Conservation (phyloP, 2,888 invertebrate genomes). For the Nebria brevicollis region DNA sequence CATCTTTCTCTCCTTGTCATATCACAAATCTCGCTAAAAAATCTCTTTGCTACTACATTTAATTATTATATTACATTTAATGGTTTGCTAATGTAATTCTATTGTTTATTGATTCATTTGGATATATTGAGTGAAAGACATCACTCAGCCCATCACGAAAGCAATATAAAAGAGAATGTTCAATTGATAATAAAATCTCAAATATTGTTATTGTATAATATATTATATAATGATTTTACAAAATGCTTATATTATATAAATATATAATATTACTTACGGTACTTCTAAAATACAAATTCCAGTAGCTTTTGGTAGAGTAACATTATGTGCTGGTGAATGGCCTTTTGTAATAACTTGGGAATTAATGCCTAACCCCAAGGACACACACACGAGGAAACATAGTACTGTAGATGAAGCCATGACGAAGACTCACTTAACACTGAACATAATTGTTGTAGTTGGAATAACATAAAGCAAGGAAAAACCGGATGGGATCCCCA, state of each 20-base stretch:
- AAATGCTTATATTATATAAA: conserved; percentile 5
- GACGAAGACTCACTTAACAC: not conserved
- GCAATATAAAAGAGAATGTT: no score
- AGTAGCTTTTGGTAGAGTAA: conserved; percentile 48
- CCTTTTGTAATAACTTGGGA: conserved; percentile 35
- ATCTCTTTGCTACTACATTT: not conserved
- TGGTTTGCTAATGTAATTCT: no score
- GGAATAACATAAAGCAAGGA: not conserved
- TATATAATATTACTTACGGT: conserved; percentile 66
- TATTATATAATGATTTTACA: not conserved
- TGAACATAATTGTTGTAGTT: not conserved
- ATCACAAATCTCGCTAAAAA: not conserved
- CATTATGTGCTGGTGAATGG: conserved; percentile 22
- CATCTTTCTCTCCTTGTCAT: not conserved
- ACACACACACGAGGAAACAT: conserved; percentile 29
- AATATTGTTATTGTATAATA: conserved; percentile 21
- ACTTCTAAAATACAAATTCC: conserved; percentile 74
- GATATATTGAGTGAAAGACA: no score
- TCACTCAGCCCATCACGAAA: no score
- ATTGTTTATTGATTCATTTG: not conserved
- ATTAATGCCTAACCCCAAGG: conserved; percentile 31
- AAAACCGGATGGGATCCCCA: not conserved
- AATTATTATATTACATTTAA: not conserved
- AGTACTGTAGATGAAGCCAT: conserved; percentile 8
- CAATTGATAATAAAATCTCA: not conserved